A percentile compares a stretch with the other conserved stretches of the same genome.
These are phyloP conservation scores for Diaphora mendica DNA, from an alignment of 2,888 invertebrate genomes.

Conservation along the genomic window DNA sequence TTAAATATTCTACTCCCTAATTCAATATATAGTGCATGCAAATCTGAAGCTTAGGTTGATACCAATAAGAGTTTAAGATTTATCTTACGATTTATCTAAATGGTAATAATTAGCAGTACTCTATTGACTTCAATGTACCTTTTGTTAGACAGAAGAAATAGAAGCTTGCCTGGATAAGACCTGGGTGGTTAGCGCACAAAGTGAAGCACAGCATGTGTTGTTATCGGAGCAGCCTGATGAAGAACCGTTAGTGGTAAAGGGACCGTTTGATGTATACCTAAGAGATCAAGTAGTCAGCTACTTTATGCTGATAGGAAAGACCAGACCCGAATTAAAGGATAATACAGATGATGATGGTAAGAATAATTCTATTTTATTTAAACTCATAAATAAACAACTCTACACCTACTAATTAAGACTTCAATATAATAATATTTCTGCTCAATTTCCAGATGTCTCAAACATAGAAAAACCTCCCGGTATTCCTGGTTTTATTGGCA, in stretches of 20 bases:
- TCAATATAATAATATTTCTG: background rate
- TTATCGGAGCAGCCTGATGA: slow-evolving; percentile 86
- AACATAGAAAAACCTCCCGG: slow-evolving; percentile 87
- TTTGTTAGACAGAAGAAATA: slow-evolving; percentile 88
- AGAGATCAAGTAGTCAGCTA: slow-evolving; percentile 92
- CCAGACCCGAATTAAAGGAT: slow-evolving; percentile 75
- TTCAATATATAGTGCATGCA: background rate
- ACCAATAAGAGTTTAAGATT: background rate
- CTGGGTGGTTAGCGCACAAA: slow-evolving; percentile 96
- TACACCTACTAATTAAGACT: no score
- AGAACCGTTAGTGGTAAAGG: slow-evolving; percentile 93
- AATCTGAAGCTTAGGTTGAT: background rate
- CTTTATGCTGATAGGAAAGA: slow-evolving; percentile 92
- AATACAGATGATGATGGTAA: slow-evolving; percentile 89
- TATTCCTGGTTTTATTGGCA: slow-evolving; percentile 81
- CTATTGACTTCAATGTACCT: slow-evolving; percentile 36
- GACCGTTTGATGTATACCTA: slow-evolving; percentile 93
- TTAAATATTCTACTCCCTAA: background rate
- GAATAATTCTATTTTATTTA: background rate
- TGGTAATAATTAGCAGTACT: background rate
- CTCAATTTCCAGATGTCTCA: slow-evolving; percentile 89
- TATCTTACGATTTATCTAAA: background rate
- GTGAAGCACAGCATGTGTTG: slow-evolving; percentile 90
- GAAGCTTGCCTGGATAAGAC: slow-evolving; percentile 93
- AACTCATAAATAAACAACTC: no score